Conservation (phyloP, 2,113 vertebrate species). For the Rhinogobius similis region DNA sequence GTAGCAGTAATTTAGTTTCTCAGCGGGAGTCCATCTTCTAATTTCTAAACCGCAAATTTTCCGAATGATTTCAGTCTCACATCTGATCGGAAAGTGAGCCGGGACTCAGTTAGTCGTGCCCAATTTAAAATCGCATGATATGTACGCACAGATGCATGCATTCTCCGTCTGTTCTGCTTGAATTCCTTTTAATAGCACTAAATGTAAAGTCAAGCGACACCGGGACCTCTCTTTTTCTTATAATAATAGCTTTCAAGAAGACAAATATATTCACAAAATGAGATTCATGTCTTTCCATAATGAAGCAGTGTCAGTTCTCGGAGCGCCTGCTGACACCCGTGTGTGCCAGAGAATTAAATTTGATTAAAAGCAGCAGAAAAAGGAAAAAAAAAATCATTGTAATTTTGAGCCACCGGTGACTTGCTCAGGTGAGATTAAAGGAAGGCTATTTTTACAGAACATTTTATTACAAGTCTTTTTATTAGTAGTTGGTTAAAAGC, state of each 20-base stretch:
- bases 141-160: background rate
- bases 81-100: background rate
- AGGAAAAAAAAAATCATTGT: background rate
- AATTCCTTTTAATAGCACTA: background rate
- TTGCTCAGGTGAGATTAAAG: background rate
- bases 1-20: background rate
- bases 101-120: background rate
- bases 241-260: slow-evolving; percentile 26
- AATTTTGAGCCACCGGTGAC: background rate
- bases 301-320: slow-evolving; percentile 31
- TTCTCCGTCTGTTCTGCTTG: background rate
- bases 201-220: background rate
- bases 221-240: background rate
- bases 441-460: background rate
- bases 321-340: slow-evolving; percentile 23
- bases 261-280: slow-evolving; percentile 42
- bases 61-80: background rate
- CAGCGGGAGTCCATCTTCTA: background rate
- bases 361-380: slow-evolving; percentile 34
- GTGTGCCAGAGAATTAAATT: slow-evolving; percentile 28
- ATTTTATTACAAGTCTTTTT: background rate
- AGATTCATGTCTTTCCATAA: slow-evolving; percentile 43
- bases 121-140: background rate
- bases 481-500: background rate
- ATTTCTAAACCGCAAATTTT: background rate